Percentiles rank a stretch among this genome's conserved stretches.
phyloP scores from a whole-genome alignment of 2,113 vertebrate genomes.

The human (Homo sapiens) region GRCh38 chr1:72260001-72260500 shows the following conservation, averaged over 20 bases:
- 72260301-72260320: not conserved
- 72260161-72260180: not conserved
- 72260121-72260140: not conserved
- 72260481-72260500: not conserved
- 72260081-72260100: not conserved
- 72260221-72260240: not conserved
- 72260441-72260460: not conserved
- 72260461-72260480: not conserved
- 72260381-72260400: not conserved
- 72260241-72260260: not conserved
- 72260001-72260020: not conserved
- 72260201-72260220: not conserved
- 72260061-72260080: not conserved
- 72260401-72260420: not conserved
- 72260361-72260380: not conserved
- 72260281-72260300: not conserved
- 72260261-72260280: not conserved
- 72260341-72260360: not conserved
- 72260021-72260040: not conserved
- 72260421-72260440: not conserved
- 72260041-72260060: not conserved
- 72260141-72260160: not conserved
- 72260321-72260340: not conserved
- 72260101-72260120: not conserved
- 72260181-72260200: not conserved